These are phyloP conservation scores for Bergia sp. DNA, from an alignment of 92 coral and sea anemone species.

Conservation along the genomic window DNA sequence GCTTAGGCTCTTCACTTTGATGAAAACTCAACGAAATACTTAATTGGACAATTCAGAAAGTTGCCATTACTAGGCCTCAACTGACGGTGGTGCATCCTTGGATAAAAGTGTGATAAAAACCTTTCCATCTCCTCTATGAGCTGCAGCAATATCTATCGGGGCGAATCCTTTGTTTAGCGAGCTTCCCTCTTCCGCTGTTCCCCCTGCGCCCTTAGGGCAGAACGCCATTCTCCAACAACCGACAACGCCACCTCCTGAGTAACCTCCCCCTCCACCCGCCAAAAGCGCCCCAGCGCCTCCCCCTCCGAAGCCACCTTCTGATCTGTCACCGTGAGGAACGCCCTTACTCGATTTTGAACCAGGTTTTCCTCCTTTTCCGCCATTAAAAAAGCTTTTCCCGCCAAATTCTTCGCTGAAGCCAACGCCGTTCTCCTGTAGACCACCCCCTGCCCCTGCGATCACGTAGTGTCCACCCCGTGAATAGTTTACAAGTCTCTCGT, in stretches of 20 bases:
- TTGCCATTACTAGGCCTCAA: neutral
- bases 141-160: conserved; percentile 60
- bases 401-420: conserved; percentile 83
- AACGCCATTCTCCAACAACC: conserved; percentile 76
- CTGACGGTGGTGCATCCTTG: conserved; percentile 43
- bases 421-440: conserved; percentile 72
- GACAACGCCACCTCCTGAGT: conserved; percentile 89
- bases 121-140: conserved; percentile 77
- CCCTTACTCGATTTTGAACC: conserved; percentile 46
- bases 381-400: conserved; percentile 80
- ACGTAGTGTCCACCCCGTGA: conserved; percentile 74
- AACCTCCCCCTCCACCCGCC: conserved; percentile 98
- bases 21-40: too few relatives aligned
- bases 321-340: conserved; percentile 64
- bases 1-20: too few relatives aligned
- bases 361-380: conserved; percentile 90
- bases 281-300: conserved; percentile 97
- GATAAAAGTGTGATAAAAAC: conserved; percentile 78
- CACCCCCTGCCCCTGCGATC: conserved; percentile 98
- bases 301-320: conserved; percentile 96
- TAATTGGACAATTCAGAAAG: neutral
- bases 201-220: conserved; percentile 74
- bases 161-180: conserved; percentile 74
- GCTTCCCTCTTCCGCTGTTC: conserved; percentile 89
- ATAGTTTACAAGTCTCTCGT: conserved; percentile 53